Evolutionary conservation across 2,888 invertebrate genomes (phyloP).

Genomic region (Ophraella communa): DNA sequence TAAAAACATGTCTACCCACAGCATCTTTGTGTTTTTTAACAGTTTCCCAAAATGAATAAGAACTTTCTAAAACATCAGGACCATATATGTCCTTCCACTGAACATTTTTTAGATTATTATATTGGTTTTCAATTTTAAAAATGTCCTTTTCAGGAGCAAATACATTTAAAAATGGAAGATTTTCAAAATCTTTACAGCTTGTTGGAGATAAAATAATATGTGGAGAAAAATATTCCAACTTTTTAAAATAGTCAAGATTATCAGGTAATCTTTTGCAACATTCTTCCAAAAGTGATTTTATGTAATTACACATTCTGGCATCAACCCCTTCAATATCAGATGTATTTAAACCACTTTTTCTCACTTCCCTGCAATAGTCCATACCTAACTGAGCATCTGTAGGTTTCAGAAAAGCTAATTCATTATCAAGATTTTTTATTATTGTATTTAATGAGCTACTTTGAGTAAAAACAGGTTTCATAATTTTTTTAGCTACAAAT

Average conservation of each 20-base stretch:
- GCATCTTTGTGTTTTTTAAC: not conserved
- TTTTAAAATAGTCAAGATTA: not conserved
- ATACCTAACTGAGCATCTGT: not conserved
- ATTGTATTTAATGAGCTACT: not conserved
- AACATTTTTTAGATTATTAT: not conserved
- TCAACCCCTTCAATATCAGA: not conserved
- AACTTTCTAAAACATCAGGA: not conserved
- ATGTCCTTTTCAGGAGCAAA: not conserved
- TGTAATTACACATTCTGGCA: not conserved
- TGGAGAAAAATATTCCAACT: not conserved
- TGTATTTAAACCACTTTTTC: not conserved
- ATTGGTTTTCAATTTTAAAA: not conserved
- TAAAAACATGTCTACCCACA: not conserved
- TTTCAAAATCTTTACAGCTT: not conserved
- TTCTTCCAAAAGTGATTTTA: not conserved
- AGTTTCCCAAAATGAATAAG: not conserved
- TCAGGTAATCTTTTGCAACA: not conserved
- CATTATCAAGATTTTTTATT: not conserved
- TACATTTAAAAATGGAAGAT: not conserved
- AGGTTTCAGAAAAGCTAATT: not conserved
- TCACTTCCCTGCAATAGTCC: not conserved
- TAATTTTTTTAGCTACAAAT: not conserved
- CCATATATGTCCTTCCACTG: not conserved
- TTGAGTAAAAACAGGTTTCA: conserved; percentile 1
- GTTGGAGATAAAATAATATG: not conserved